These are phyloP conservation scores for Sus cebifrons DNA, from an alignment of 2,797 vertebrate genomes.

Conservation along the genomic window DNA sequence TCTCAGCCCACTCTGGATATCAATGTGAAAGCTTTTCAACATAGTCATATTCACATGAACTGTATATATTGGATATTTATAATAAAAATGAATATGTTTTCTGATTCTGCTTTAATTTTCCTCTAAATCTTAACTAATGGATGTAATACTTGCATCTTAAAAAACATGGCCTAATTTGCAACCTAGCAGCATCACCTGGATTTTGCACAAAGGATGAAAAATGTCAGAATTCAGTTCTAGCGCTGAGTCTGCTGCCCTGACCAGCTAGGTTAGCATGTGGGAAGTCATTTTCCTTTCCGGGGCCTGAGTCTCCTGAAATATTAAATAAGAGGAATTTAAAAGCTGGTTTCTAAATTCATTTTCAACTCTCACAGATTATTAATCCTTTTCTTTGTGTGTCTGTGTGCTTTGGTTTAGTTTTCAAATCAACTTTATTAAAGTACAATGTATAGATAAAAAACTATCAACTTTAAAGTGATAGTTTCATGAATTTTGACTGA, in stretches of 20 bases:
- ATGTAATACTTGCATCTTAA: neutral
- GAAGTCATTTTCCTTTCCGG: neutral
- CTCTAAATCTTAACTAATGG: neutral
- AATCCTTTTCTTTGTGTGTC: slow-evolving; percentile 40
- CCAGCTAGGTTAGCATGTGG: neutral
- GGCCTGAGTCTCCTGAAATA: neutral
- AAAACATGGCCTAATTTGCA: neutral
- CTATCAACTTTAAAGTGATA: neutral
- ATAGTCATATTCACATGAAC: neutral
- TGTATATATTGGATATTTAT: neutral
- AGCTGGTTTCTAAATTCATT: neutral
- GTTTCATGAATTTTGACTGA: slow-evolving; percentile 7
- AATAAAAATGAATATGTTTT: neutral
- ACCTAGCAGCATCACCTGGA: neutral
- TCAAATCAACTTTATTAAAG: neutral
- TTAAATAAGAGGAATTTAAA: slow-evolving; percentile 25
- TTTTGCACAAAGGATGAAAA: slow-evolving; percentile 43
- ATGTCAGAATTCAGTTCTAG: neutral
- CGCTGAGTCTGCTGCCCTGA: neutral
- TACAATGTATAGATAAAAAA: neutral
- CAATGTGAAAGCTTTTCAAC: neutral
- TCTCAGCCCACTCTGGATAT: neutral
- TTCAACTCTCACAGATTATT: neutral
- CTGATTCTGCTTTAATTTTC: neutral
- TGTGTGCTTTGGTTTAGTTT: neutral